Evolutionary conservation across 1,140 invertebrate genomes (phyloP), one percentile per base, ranked within the genome.

Genomic region (Drosophila suzukii): DNA sequence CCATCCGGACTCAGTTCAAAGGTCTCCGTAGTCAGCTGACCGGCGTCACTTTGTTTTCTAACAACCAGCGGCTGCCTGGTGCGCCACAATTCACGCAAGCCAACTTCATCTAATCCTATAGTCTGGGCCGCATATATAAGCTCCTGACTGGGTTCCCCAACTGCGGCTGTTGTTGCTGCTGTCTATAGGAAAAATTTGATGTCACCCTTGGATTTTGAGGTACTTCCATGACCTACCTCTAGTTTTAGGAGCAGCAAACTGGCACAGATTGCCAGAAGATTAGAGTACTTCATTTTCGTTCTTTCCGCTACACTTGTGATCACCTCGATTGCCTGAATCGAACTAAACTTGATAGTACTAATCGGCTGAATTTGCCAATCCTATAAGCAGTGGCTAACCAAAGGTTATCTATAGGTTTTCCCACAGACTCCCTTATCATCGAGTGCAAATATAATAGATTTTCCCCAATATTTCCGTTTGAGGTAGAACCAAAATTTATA

Each of bases 171-270:
- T 4, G 46, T 50, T 32, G 39, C 17, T 32, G 43, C 38, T 13
- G 51, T 41, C 70, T 83, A 20, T n/a, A n/a, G 20, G 7, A 1
- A 32, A 43, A 1, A 10, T 36, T 53, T 54, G 10, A 43, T 38
- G 47, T 58, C 43, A 70, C 10, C 44, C 1, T 4, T 24, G 2
- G 13, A 12, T 17, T 51, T 32, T 13, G 4, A 11, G 39, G 7
- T 10, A 30, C 4, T 32, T 49, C 60, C 36, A 56, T 70, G 63
- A 79, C 80, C 80, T 83, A 82, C 80, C 80, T 75, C 50, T 41
- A 79, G 15, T 11, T 36, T 38, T 10, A 75, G 38, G 36, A 82
- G 70, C 17, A 82, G 58, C n/a, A 82, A 38, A 57, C 73, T 38
- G 20, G 46, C 34, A n/a, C 51, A 56, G 20, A 54, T 38, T 20